These are phyloP conservation scores for Taeniopygia guttata DNA, from an alignment of 2,797 vertebrate species.

Conservation along the genomic window DNA sequence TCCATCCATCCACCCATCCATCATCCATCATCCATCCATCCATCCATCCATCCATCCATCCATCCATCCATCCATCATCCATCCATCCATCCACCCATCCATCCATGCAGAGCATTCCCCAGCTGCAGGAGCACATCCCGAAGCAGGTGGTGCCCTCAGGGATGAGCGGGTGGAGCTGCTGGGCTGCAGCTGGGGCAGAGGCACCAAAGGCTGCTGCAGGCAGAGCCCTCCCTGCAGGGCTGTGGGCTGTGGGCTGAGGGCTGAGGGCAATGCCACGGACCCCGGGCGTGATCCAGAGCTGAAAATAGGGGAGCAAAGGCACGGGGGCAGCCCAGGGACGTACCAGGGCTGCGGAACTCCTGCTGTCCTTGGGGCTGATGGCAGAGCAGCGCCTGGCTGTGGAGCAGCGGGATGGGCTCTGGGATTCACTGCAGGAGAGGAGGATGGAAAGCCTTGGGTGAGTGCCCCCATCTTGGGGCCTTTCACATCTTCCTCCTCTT, in stretches of 20 bases:
- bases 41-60: too few relatives aligned
- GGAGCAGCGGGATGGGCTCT: neutral
- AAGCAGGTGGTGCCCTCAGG: neutral
- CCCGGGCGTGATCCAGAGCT: neutral
- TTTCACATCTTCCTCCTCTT: neutral
- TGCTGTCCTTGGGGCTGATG: accelerated
- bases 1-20: too few relatives aligned
- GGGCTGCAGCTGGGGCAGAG: neutral
- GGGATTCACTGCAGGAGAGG: neutral
- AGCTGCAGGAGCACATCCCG: accelerated
- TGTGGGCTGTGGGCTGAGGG: accelerated
- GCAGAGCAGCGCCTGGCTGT: neutral
- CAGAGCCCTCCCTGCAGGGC: too few relatives aligned
- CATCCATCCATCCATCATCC: too few relatives aligned
- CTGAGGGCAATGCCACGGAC: accelerated
- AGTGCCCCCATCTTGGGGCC: neutral
- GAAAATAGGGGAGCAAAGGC: accelerated
- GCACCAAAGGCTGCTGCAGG: neutral
- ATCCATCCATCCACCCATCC: too few relatives aligned
- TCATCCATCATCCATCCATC: too few relatives aligned
- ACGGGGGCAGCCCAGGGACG: neutral
- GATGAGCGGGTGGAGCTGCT: neutral
- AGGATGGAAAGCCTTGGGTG: accelerated
- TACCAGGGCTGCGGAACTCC: neutral
- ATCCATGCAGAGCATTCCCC: too few relatives aligned